Percentiles rank a stretch among this genome's conserved stretches.
phyloP scores from a whole-genome alignment of 2,797 vertebrate species.

The Moxostoma hubbsi region DNA sequence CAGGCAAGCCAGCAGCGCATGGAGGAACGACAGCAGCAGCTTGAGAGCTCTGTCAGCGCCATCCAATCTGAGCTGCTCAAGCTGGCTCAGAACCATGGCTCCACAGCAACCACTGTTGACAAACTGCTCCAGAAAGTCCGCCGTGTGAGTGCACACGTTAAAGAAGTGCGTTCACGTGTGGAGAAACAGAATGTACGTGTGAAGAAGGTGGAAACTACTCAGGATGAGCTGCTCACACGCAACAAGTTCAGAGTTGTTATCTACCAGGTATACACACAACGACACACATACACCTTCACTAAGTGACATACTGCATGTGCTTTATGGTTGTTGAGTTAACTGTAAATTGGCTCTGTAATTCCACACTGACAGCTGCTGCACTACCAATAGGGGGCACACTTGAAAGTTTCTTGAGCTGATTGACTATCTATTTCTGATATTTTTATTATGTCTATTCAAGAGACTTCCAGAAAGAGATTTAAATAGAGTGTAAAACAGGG shows the following conservation, averaged over 20 bases:
- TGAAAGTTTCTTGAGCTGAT: constrained; percentile 5
- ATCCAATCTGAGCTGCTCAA: constrained; percentile 93
- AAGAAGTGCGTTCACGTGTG: constrained; percentile 90
- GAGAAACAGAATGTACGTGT: constrained; percentile 90
- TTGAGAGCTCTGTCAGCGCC: constrained; percentile 88
- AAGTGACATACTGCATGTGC: background rate
- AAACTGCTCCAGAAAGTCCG: constrained; percentile 93
- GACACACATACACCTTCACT: background rate
- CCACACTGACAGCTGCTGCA: background rate
- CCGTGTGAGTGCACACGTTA: constrained; percentile 93
- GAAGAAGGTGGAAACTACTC: constrained; percentile 90
- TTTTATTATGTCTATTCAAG: constrained; percentile 11
- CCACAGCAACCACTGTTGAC: constrained; percentile 85
- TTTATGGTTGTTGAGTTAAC: background rate
- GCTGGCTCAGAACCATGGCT: constrained; percentile 88
- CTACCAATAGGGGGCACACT: background rate
- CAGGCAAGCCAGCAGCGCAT: constrained; percentile 94
- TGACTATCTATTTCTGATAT: constrained; percentile 1
- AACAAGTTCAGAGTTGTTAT: constrained; percentile 98
- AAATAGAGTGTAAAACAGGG: background rate
- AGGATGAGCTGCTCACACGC: constrained; percentile 95
- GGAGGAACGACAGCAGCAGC: constrained; percentile 90
- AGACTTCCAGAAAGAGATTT: background rate
- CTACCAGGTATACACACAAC: constrained; percentile 86
- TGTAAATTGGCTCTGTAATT: background rate